A percentile compares a stretch with the other conserved stretches of the same genome.
Conservation (phyloP, 2,113 vertebrate species). For the Microcebus ravelobensis region DNA sequence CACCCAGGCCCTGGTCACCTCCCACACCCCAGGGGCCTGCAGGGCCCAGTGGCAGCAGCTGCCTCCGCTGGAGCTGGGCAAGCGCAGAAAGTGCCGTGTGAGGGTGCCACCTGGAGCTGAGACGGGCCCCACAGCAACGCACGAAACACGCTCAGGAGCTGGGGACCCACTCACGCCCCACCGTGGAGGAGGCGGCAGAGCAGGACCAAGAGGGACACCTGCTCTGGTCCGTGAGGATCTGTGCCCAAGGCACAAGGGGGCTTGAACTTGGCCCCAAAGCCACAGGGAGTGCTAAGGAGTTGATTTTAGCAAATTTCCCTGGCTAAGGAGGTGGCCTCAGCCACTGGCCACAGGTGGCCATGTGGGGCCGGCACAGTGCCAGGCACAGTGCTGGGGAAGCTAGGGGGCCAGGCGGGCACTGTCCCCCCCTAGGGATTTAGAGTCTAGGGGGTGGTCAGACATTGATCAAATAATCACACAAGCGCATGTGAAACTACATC, state of each 20-base stretch:
- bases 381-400: neutral
- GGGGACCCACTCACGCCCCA: rapidly evolving
- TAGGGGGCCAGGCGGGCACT: neutral
- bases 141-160: rapidly evolving
- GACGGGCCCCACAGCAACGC: rapidly evolving
- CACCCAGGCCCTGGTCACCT: neutral
- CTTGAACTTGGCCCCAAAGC: neutral
- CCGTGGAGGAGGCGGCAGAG: neutral
- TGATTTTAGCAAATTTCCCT: neutral
- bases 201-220: neutral
- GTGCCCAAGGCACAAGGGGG: neutral
- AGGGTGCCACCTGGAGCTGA: neutral
- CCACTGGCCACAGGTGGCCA: rapidly evolving
- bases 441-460: neutral
- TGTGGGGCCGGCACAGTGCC: too few relatives aligned
- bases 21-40: rapidly evolving
- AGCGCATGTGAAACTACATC: neutral
- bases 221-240: rapidly evolving
- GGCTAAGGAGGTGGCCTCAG: neutral
- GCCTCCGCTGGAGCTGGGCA: neutral
- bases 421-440: neutral
- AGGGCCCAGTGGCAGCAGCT: rapidly evolving
- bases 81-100: neutral
- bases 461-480: neutral
- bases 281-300: rapidly evolving